These are phyloP conservation scores for Proteles cristata DNA, from an alignment of 2,113 vertebrate genomes.

Conservation along the genomic window DNA sequence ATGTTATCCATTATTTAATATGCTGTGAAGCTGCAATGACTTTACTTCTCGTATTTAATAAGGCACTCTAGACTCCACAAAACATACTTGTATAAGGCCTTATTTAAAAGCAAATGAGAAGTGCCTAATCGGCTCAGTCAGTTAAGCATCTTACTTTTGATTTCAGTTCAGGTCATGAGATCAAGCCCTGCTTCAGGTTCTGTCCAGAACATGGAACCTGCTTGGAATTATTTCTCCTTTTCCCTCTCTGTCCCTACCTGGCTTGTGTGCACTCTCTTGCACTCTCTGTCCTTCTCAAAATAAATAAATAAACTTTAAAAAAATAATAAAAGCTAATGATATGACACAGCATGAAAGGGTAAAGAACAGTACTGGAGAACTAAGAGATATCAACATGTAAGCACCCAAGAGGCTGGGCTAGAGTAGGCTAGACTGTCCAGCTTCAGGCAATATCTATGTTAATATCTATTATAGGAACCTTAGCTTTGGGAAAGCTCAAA, in stretches of 20 bases:
- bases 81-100: background rate
- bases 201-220: no score
- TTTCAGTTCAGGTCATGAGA: no score
- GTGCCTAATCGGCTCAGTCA: no score
- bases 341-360: background rate
- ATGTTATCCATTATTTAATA: background rate
- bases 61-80: background rate
- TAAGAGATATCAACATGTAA: background rate
- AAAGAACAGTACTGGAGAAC: background rate
- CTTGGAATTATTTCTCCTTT: no score
- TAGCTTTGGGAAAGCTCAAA: background rate
- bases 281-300: no score
- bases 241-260: no score
- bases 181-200: no score
- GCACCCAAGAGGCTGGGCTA: no score
- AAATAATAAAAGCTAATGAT: background rate
- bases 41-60: background rate
- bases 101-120: background rate
- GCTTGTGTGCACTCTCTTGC: no score
- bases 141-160: no score
- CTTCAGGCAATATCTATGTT: background rate
- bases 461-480: background rate
- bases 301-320: no score
- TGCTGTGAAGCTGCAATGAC: background rate
- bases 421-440: background rate